Conservation (phyloP, 2,797 vertebrate genomes). For the Perodicticus potto region DNA sequence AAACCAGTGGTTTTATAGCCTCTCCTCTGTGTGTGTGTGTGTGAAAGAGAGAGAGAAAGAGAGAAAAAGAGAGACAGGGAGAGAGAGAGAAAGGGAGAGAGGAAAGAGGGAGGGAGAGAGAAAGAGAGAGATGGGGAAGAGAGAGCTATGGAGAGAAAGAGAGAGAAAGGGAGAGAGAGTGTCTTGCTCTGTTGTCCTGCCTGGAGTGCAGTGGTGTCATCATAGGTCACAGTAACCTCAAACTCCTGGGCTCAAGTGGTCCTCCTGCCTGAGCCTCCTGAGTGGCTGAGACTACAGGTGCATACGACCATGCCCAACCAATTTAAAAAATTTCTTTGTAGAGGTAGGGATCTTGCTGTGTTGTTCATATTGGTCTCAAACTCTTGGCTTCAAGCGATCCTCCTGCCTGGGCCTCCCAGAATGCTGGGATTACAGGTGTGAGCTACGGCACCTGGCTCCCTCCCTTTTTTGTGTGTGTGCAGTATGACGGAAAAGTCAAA, state of each 20-base stretch:
- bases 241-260: too few relatives aligned
- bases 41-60: not conserved
- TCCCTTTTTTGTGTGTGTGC: not conserved
- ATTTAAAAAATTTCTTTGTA: not conserved
- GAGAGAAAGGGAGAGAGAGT: not conserved
- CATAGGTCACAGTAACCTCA: not conserved
- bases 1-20: not conserved
- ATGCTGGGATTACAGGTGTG: not conserved
- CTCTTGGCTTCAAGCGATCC: not conserved
- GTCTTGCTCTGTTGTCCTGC: not conserved
- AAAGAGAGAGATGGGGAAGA: too few relatives aligned
- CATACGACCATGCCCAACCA: not conserved
- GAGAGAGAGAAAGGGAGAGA: too few relatives aligned
- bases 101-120: too few relatives aligned
- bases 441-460: not conserved
- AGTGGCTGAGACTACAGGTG: not conserved
- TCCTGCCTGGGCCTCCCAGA: not conserved
- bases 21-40: not conserved
- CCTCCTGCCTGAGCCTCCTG: not conserved
- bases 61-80: too few relatives aligned
- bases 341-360: not conserved
- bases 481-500: not conserved
- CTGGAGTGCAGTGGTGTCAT: not conserved
- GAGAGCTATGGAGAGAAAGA: too few relatives aligned
- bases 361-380: not conserved